Evolutionary conservation across 2,797 vertebrate genomes (phyloP).

Genomic region (Erethizon dorsatum): DNA sequence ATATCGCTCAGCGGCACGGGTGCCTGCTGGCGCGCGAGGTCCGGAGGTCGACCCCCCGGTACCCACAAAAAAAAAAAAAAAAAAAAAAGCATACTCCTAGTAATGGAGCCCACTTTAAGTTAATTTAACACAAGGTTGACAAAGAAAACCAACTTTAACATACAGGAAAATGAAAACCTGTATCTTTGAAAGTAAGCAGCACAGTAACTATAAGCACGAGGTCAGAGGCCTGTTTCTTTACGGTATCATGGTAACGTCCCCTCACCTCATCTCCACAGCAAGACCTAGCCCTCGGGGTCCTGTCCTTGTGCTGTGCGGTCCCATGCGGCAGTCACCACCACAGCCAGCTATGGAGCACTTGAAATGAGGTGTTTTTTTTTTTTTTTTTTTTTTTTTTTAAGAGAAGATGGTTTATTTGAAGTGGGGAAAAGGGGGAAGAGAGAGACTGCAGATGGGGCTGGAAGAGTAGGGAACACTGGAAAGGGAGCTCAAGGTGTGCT

Average conservation of each 20-base stretch:
- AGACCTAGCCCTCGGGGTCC: neutral
- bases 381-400: no score
- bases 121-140: neutral
- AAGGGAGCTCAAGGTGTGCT: neutral
- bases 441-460: no score
- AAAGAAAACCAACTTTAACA: constrained; percentile 45
- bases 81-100: neutral
- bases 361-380: neutral
- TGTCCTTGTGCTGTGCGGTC: no score
- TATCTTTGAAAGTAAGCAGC: neutral
- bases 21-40: no score
- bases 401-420: no score
- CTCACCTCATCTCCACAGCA: neutral
- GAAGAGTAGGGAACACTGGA: no score
- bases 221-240: neutral
- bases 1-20: no score
- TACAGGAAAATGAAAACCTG: constrained; percentile 26
- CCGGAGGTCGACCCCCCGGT: no score
- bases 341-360: neutral
- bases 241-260: neutral
- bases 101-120: neutral
- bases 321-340: neutral
- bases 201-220: neutral
- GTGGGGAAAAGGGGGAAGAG: no score
- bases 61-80: no score